phyloP scores from a whole-genome alignment of 2,888 invertebrate species.

The Boloria euphrosyne region DNA sequence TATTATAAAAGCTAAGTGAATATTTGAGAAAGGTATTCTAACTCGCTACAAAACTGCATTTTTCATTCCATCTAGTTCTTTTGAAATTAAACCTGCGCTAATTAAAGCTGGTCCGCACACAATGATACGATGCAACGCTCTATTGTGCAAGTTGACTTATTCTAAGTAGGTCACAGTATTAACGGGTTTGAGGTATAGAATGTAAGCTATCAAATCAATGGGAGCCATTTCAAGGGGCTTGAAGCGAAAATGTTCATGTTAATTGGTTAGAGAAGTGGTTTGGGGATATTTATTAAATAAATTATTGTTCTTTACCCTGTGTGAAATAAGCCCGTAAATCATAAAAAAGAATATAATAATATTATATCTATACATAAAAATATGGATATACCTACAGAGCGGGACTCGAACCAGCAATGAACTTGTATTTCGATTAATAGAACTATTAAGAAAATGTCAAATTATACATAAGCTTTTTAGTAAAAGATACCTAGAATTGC shows the following conservation, averaged over 20 bases:
- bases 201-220: conserved; percentile 30
- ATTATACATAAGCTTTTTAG: too few species aligned
- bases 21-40: conserved; percentile 3
- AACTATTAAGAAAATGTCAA: too few species aligned
- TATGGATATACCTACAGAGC: too few species aligned
- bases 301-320: too few species aligned
- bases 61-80: conserved; percentile 20
- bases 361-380: too few species aligned
- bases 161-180: conserved; percentile 32
- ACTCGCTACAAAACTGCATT: conserved; percentile 16
- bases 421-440: too few species aligned
- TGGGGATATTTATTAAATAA: not conserved
- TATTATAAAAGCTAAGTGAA: conserved; percentile 1
- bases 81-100: conserved; percentile 25
- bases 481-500: too few species aligned
- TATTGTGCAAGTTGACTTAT: conserved; percentile 29
- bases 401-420: too few species aligned
- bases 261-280: not conserved
- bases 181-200: conserved; percentile 11
- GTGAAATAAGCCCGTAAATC: too few species aligned
- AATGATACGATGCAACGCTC: conserved; percentile 29
- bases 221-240: conserved; percentile 7
- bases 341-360: too few species aligned
- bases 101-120: conserved; percentile 30
- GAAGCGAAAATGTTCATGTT: conserved; percentile 11